These are phyloP conservation scores for Yponomeuta malinellus DNA, from an alignment of 2,888 invertebrate species.

Conservation along the genomic window DNA sequence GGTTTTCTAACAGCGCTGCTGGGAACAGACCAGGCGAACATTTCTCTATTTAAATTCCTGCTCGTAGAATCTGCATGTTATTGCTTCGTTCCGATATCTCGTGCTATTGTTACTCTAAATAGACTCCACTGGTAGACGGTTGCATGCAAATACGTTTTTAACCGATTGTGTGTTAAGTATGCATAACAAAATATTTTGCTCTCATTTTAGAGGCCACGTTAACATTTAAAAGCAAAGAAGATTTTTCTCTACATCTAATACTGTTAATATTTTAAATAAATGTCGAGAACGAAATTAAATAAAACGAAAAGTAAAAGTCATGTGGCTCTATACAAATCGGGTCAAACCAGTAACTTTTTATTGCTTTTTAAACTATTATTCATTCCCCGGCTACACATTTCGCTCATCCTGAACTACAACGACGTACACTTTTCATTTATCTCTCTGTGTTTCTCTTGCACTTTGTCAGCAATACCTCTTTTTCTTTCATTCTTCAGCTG, in stretches of 20 bases:
- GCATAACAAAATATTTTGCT: not conserved
- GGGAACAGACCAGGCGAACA: constrained; percentile 6
- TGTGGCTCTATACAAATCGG: too few species aligned
- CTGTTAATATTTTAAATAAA: too few species aligned
- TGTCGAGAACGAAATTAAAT: too few species aligned
- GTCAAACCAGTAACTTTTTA: too few species aligned
- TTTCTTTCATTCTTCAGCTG: too few species aligned
- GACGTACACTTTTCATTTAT: too few species aligned
- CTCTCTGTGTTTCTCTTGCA: too few species aligned
- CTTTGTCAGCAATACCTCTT: too few species aligned
- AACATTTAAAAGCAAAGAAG: not conserved
- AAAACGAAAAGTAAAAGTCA: too few species aligned
- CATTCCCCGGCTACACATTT: too few species aligned
- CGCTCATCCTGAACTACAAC: too few species aligned
- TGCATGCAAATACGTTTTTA: not conserved
- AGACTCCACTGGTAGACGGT: not conserved
- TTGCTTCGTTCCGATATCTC: constrained; percentile 17
- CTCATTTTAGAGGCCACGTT: not conserved
- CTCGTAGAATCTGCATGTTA: constrained; percentile 20
- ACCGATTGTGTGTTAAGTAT: not conserved
- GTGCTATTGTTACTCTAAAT: constrained; percentile 11
- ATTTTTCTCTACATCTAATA: not conserved
- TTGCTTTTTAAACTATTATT: too few species aligned
- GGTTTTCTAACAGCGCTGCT: not conserved
- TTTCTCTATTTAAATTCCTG: constrained; percentile 19